Base-by-base conservation (phyloP, 2,888 invertebrate species). In the Sinopyrophorus schimmeli region DNA sequence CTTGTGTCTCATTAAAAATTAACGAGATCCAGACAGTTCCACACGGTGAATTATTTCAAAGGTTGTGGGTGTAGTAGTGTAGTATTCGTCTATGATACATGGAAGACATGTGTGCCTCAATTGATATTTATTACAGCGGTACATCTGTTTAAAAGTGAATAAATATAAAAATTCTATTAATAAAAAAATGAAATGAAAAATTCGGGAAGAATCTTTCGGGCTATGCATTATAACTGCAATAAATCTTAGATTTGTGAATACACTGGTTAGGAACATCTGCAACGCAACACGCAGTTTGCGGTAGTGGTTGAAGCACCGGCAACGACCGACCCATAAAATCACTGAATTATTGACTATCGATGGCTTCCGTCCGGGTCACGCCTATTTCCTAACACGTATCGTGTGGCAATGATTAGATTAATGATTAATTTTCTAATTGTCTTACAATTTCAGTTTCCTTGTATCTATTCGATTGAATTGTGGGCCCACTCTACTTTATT, bases 341-440 rank as follows among this genome's bases (percentile, higher is more conserved):
- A 55, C 57, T 66, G 66, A 69, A 64, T 68, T 69, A 71, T 70
- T 62, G 69, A 67, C 68, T 67, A 67, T 70, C 69, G 67, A 71
- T 70, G 66, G 67, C 68, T 71, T 71, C 71, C 71, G 68, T 70
- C 68, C 70, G 71, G 58, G 68, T 66, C 66, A 69, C 69, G 67
- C 69, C 69, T 64, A 54, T 60, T 58, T 60, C 63, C 60, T 58
- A 61, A 67, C 67, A 50, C 64, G 67, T 66, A 50, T 50, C 40
- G 44, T 50, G 44, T 40, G 34, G 34, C 40, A 46, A 38, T 41
- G 46, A 52, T 50, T 50, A 50, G 44, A 50, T 50, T 50, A 49
- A 49, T 32, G 43, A 49, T 49, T 49, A 38, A 43, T 49, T 49
- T 39, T 49, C 26, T 49, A 49, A 49, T 49, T 49, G 44, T 16